Evolutionary conservation across 2,113 vertebrate genomes (phyloP).

Genomic region (Dermatemys mawii): DNA sequence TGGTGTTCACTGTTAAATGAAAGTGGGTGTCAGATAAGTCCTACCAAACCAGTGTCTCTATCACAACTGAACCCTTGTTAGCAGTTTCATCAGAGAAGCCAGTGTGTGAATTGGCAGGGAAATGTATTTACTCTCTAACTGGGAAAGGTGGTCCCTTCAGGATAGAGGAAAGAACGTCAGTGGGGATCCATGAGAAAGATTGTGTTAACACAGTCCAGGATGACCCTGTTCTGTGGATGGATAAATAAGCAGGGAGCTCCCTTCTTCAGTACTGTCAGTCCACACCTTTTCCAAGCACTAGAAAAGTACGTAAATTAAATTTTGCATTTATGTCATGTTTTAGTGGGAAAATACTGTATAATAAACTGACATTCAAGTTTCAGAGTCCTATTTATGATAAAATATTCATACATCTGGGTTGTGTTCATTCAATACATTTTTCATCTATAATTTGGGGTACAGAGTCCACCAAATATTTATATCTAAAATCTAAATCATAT

Average conservation of each 20-base stretch:
- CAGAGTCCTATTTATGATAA: constrained; percentile 68
- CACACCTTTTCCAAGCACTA: not conserved
- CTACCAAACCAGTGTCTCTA: not conserved
- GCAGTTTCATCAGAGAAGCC: not conserved
- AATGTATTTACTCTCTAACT: constrained; percentile 17
- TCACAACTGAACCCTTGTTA: not conserved
- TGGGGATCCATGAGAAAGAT: not conserved
- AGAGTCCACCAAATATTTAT: constrained; percentile 69
- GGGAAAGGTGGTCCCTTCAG: not conserved
- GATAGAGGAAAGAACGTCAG: not conserved
- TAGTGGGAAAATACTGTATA: constrained; percentile 18
- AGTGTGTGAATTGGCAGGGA: not conserved
- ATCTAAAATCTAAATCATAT: constrained; percentile 12
- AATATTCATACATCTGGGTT: constrained; percentile 64
- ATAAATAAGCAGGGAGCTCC: not conserved
- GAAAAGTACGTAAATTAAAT: not conserved
- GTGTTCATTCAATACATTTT: constrained; percentile 69
- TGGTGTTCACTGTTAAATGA: fast-evolving
- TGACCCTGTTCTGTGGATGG: not conserved
- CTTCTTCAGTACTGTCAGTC: not conserved
- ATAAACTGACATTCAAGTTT: constrained; percentile 70
- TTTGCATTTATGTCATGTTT: constrained; percentile 42
- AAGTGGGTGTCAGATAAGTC: not conserved
- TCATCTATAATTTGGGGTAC: constrained; percentile 70
- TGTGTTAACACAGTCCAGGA: constrained; percentile 1